Percentiles rank a stretch among this genome's conserved stretches.
phyloP scores from a whole-genome alignment of 2,113 vertebrate genomes.

The Variabilichromis moorii region DNA sequence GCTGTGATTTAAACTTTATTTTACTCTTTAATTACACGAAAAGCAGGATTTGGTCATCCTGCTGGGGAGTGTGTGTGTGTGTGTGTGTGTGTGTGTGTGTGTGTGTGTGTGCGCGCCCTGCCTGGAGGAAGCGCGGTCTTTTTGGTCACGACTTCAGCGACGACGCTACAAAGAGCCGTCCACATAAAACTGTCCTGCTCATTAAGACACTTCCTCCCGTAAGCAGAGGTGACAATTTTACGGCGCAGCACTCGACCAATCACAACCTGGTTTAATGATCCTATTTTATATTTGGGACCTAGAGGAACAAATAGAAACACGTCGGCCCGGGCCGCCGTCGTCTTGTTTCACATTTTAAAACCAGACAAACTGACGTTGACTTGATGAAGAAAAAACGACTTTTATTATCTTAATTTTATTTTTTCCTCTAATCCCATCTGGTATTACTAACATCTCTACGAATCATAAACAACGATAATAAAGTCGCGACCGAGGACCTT shows the following conservation, averaged over 20 bases:
- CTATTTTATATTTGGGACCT: slow-evolving; percentile 19
- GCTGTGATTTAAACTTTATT: slow-evolving; percentile 58
- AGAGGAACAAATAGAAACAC: neutral
- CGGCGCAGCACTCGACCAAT: slow-evolving; percentile 76
- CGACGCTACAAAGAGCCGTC: slow-evolving; percentile 75
- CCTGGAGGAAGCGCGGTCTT: slow-evolving; percentile 69
- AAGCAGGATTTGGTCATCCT: neutral
- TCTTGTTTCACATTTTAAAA: neutral
- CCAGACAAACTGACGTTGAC: neutral
- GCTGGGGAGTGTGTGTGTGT: neutral
- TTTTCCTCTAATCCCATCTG: neutral
- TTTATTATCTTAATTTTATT: neutral
- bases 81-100: neutral
- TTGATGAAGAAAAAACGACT: neutral
- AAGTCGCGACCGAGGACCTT: neutral
- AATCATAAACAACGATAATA: neutral
- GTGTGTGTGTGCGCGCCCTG: slow-evolving; percentile 25
- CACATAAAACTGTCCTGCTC: slow-evolving; percentile 82
- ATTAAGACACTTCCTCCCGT: slow-evolving; percentile 78
- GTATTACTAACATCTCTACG: neutral
- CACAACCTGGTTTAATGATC: slow-evolving; percentile 72
- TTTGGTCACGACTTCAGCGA: slow-evolving; percentile 61
- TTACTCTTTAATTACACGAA: slow-evolving; percentile 50
- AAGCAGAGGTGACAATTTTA: slow-evolving; percentile 90
- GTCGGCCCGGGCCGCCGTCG: neutral